These are phyloP conservation scores for Cygnus olor DNA, from an alignment of 2,797 vertebrate genomes.

Conservation along the genomic window DNA sequence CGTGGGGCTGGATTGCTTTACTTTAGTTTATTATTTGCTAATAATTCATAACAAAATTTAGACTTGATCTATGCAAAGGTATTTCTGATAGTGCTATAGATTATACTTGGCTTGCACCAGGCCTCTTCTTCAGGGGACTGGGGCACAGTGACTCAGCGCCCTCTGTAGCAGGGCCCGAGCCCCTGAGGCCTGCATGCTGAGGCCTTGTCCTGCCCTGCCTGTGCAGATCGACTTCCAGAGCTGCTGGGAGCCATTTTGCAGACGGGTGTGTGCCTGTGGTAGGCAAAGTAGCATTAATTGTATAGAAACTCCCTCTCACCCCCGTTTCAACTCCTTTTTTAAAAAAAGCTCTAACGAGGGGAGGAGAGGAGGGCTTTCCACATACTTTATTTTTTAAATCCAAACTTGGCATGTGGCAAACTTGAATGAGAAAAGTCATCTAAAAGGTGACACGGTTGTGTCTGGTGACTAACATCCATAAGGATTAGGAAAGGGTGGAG, in stretches of 20 bases:
- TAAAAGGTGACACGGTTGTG: not conserved
- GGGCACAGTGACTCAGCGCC: too few relatives aligned
- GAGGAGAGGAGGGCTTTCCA: too few relatives aligned
- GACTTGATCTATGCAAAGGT: not conserved
- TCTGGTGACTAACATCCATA: fast-evolving
- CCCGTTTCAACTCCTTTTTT: not conserved
- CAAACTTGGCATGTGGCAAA: too few relatives aligned
- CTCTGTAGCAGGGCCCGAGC: not conserved
- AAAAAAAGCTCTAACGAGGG: not conserved
- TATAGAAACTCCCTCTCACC: too few relatives aligned
- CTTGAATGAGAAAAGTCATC: not conserved
- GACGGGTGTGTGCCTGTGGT: not conserved
- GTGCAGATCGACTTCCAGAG: fast-evolving
- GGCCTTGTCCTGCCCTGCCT: not conserved
- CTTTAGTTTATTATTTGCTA: not conserved
- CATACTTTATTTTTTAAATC: not conserved
- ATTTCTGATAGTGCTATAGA: too few relatives aligned
- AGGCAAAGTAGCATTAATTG: not conserved
- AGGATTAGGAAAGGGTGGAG: not conserved
- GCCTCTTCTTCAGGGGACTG: too few relatives aligned
- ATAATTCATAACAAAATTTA: not conserved
- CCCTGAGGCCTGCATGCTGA: not conserved
- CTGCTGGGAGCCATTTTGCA: not conserved
- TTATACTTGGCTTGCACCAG: not conserved
- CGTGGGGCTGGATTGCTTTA: too few relatives aligned